phyloP scores from a whole-genome alignment of 2,797 vertebrate genomes.

The Dendrocincla tyrannina region DNA sequence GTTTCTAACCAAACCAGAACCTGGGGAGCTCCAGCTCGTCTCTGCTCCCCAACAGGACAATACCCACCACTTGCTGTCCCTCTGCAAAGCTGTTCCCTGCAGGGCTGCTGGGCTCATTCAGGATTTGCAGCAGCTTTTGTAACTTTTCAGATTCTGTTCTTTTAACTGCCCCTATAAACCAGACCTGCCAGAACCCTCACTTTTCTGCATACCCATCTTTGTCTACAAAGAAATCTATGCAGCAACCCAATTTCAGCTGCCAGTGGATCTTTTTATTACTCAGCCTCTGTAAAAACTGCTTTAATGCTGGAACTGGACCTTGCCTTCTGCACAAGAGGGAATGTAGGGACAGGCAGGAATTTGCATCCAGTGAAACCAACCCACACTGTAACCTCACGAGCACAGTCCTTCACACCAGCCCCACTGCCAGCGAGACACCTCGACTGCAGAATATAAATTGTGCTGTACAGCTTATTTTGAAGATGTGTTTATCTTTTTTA shows the following conservation, averaged over 20 bases:
- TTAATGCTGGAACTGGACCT: neutral
- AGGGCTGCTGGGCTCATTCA: neutral
- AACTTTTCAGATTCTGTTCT: slow-evolving; percentile 24
- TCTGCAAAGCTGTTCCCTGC: neutral
- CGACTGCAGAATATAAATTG: neutral
- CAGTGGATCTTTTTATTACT: slow-evolving; percentile 1
- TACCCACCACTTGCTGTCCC: neutral
- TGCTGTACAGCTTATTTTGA: neutral
- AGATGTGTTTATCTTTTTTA: neutral
- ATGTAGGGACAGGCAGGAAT: neutral
- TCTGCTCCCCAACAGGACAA: neutral
- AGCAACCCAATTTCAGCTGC: slow-evolving; percentile 34
- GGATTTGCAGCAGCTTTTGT: slow-evolving; percentile 22
- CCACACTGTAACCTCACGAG: neutral
- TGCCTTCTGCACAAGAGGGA: neutral
- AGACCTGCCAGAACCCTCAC: neutral
- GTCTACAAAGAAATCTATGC: slow-evolving; percentile 17
- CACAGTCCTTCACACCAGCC: neutral
- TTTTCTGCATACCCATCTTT: neutral
- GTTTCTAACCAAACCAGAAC: neutral
- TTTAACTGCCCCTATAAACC: neutral
- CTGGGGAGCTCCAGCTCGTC: neutral
- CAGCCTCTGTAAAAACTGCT: neutral
- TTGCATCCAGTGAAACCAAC: neutral
- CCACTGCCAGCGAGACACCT: neutral